phyloP scores from a whole-genome alignment of 2,113 vertebrate species.

The Pandion haliaetus region DNA sequence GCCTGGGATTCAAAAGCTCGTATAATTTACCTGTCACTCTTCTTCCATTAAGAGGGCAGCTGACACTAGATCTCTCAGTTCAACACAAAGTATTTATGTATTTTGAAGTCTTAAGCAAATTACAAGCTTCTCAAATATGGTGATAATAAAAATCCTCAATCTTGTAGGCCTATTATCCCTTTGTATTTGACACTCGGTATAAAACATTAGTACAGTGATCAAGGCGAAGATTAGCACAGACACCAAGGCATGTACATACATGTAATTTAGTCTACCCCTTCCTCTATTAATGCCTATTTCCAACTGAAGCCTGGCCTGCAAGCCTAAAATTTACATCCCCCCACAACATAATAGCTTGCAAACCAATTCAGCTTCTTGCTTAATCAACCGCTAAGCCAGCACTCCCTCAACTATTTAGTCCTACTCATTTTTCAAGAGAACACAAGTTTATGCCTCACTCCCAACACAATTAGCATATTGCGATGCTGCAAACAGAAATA shows the following conservation, averaged over 20 bases:
- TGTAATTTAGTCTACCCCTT: not conserved
- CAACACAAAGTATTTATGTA: not conserved
- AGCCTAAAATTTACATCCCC: not conserved
- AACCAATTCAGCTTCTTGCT: not conserved
- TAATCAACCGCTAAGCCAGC: not conserved
- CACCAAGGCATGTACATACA: not conserved
- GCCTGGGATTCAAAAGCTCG: not conserved
- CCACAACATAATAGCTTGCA: not conserved
- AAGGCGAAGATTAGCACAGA: not conserved
- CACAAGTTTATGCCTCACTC: not conserved
- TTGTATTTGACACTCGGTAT: not conserved
- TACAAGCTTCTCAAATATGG: not conserved
- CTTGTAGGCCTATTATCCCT: not conserved
- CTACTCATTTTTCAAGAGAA: not conserved
- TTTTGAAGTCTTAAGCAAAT: not conserved
- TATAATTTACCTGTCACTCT: not conserved
- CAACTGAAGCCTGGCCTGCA: not conserved
- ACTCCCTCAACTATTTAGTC: constrained; percentile 9
- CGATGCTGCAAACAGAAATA: not conserved
- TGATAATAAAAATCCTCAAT: not conserved
- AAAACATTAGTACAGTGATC: not conserved
- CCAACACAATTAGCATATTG: not conserved
- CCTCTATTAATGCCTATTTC: not conserved
- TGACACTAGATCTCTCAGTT: not conserved
- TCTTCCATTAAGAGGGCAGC: not conserved